Percentiles rank a stretch among this genome's conserved stretches.
These are phyloP conservation scores for Ectemnius cavifrons DNA, from an alignment of 2,888 invertebrate species.

Conservation along the genomic window DNA sequence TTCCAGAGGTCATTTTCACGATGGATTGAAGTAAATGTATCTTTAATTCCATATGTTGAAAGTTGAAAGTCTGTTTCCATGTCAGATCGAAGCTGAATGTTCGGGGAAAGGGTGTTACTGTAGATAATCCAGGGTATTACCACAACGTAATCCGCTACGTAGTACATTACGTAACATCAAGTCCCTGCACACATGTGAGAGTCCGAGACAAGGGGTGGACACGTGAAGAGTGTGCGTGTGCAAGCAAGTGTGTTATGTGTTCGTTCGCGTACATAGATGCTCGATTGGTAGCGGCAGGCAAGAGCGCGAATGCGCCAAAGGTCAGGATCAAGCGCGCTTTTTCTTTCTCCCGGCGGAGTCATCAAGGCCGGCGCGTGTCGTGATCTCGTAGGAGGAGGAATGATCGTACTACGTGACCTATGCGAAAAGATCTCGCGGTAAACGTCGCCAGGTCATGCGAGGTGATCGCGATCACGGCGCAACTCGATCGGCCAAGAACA, in stretches of 20 bases:
- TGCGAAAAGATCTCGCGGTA: constrained; percentile 38
- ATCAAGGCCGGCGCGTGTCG: constrained; percentile 54
- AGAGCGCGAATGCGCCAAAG: constrained; percentile 48
- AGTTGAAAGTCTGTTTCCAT: no score
- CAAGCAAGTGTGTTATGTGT: constrained; percentile 22
- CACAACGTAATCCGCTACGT: constrained; percentile 24
- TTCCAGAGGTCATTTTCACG: no score
- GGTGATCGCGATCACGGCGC: background rate
- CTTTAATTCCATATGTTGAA: no score
- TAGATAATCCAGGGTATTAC: background rate
- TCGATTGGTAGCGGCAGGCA: constrained; percentile 52
- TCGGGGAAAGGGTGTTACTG: no score
- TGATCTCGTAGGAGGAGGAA: constrained; percentile 53
- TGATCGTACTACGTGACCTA: constrained; percentile 47
- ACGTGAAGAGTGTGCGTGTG: constrained; percentile 42
- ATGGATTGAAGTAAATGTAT: no score
- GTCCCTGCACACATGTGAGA: constrained; percentile 36
- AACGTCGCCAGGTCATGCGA: constrained; percentile 10
- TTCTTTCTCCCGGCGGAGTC: constrained; percentile 54
- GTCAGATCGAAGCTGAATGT: no score
- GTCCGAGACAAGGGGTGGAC: constrained; percentile 21
- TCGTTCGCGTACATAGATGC: constrained; percentile 30
- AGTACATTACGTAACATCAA: constrained; percentile 45
- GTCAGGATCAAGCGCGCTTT: constrained; percentile 63
- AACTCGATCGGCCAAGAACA: background rate